Percentiles rank a stretch among this genome's conserved stretches.
phyloP scores from a whole-genome alignment of 2,797 vertebrate genomes.

The Acestrorhynchus altus region DNA sequence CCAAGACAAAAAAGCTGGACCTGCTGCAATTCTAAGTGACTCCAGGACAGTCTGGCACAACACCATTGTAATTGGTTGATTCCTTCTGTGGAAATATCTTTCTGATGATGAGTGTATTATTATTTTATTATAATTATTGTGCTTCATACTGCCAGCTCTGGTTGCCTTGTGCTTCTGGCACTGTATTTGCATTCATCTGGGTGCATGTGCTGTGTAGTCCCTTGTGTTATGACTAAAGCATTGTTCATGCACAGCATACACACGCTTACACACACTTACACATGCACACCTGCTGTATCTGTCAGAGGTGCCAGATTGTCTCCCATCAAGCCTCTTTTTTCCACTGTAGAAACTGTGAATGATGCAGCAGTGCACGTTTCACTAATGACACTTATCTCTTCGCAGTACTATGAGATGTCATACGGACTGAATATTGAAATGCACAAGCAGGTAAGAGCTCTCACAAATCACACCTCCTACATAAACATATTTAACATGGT shows the following conservation, averaged over 20 bases:
- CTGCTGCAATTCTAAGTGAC: no score
- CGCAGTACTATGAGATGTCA: conserved; percentile 97
- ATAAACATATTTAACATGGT: not conserved
- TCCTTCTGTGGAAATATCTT: no score
- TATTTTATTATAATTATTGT: no score
- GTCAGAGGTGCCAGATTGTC: not conserved
- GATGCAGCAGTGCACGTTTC: not conserved
- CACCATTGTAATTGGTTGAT: no score
- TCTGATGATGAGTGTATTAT: no score
- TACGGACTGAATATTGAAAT: conserved; percentile 98
- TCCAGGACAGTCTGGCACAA: no score
- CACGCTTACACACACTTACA: conserved; percentile 36
- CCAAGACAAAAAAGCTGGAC: no score
- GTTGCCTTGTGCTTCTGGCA: not conserved
- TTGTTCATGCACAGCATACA: conserved; percentile 23
- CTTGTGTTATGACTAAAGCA: conserved; percentile 7
- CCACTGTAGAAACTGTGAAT: not conserved
- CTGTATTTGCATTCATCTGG: not conserved
- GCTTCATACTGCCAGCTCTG: no score
- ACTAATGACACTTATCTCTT: conserved; percentile 21
- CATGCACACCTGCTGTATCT: conserved; percentile 4
- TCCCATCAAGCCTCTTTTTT: not conserved
- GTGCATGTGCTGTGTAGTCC: conserved; percentile 6
- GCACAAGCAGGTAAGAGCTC: conserved; percentile 94
- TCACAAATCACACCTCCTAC: not conserved